Evolutionary conservation across 2,888 invertebrate species (phyloP).

Genomic region (Spicauda simplicius): DNA sequence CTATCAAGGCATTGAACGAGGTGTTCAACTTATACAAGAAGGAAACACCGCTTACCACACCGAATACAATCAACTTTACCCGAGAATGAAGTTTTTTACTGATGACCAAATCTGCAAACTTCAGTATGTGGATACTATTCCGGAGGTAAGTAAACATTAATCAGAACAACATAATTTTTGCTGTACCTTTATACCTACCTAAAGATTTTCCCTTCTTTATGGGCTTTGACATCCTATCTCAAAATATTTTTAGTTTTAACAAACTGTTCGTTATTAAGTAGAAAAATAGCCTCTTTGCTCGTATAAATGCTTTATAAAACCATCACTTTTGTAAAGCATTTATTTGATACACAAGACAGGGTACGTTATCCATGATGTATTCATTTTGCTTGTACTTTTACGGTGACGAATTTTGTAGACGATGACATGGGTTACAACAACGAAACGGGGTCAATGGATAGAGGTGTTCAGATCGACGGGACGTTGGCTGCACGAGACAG

Average conservation of each 20-base stretch:
- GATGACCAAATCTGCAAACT: slow-evolving; percentile 71
- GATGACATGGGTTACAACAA: slow-evolving; percentile 60
- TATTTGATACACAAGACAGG: too few species aligned
- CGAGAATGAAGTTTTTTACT: slow-evolving; percentile 60
- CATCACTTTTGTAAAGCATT: too few species aligned
- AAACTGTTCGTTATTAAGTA: too few species aligned
- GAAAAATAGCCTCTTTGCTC: too few species aligned
- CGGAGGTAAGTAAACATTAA: slow-evolving; percentile 53
- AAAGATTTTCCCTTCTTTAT: too few species aligned
- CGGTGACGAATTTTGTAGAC: slow-evolving; percentile 47
- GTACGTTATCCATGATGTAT: too few species aligned
- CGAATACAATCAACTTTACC: slow-evolving; percentile 70
- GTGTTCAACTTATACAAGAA: slow-evolving; percentile 58
- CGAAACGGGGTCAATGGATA: slow-evolving; percentile 61
- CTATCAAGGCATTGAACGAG: slow-evolving; percentile 59
- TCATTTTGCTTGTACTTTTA: background rate
- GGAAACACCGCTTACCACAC: slow-evolving; percentile 69
- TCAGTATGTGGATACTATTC: slow-evolving; percentile 67
- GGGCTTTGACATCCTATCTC: too few species aligned
- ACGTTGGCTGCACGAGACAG: slow-evolving; percentile 64
- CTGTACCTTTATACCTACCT: too few species aligned
- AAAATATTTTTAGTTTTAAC: too few species aligned
- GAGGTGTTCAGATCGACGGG: slow-evolving; percentile 56
- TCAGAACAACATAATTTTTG: too few species aligned
- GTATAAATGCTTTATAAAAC: too few species aligned